Percentiles rank a stretch among this genome's conserved stretches.
These are phyloP conservation scores for Ophiodon elongatus DNA, from an alignment of 2,113 vertebrate species.

Conservation along the genomic window DNA sequence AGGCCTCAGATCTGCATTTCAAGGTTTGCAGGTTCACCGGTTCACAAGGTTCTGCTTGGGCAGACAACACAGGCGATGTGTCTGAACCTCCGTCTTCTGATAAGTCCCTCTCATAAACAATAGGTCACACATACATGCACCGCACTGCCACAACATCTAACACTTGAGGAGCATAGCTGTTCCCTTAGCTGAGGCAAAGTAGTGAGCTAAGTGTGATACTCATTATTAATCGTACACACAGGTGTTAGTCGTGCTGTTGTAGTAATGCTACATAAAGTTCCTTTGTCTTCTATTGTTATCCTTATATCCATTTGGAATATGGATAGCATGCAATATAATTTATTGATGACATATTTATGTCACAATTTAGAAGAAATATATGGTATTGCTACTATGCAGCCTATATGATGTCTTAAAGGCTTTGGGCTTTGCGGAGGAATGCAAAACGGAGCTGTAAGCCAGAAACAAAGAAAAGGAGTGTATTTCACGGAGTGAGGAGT, in stretches of 20 bases:
- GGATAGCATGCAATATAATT: slow-evolving; percentile 10
- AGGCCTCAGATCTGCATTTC: slow-evolving; percentile 83
- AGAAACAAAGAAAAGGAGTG: background rate
- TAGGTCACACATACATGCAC: slow-evolving; percentile 36
- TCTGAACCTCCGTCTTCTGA: slow-evolving; percentile 50
- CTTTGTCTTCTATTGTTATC: background rate
- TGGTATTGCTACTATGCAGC: background rate
- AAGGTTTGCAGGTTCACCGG: slow-evolving; percentile 80
- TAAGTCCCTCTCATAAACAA: slow-evolving; percentile 64
- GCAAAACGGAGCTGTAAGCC: background rate
- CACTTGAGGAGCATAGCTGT: slow-evolving; percentile 20
- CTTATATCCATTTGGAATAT: background rate
- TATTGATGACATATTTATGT: background rate
- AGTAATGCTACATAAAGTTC: background rate
- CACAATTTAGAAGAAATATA: background rate
- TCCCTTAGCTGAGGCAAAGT: background rate
- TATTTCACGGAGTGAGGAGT: background rate
- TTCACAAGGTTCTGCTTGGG: slow-evolving; percentile 76
- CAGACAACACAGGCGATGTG: slow-evolving; percentile 58
- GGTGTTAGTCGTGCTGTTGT: background rate
- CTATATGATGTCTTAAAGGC: background rate
- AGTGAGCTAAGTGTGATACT: background rate
- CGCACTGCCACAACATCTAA: slow-evolving; percentile 6
- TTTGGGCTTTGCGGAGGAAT: background rate
- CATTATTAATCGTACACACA: slow-evolving; percentile 13